Percentiles rank a stretch among this genome's conserved stretches.
Evolutionary conservation across 1,140 invertebrate species (phyloP).

Genomic region (Diuraphis noxia): DNA sequence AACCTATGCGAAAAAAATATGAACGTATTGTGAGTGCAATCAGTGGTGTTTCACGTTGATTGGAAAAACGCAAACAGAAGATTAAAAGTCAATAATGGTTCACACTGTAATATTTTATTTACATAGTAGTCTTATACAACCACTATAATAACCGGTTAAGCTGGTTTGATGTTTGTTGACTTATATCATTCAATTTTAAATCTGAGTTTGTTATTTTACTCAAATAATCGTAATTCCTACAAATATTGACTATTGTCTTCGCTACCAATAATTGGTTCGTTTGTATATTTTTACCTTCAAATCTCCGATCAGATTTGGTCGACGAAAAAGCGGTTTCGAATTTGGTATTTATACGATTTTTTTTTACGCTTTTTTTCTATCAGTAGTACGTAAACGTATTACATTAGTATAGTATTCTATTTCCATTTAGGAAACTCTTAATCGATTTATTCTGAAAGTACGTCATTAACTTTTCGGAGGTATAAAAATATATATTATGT

Average conservation of each 20-base stretch:
- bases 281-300: not conserved
- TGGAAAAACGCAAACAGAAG: not conserved
- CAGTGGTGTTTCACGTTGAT: not conserved
- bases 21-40: no score
- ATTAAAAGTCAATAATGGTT: not conserved
- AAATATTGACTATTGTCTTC: not conserved
- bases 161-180: not conserved
- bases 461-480: not conserved
- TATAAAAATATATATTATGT: not conserved
- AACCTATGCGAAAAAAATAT: not conserved
- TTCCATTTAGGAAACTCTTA: not conserved
- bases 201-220: not conserved
- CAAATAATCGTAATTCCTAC: not conserved
- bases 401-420: not conserved
- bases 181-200: conserved; percentile 7
- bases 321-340: not conserved
- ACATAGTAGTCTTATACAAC: not conserved
- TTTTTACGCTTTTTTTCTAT: not conserved
- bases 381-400: not conserved
- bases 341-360: not conserved
- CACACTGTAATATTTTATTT: not conserved
- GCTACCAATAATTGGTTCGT: not conserved
- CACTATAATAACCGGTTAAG: not conserved
- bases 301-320: not conserved
- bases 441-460: not conserved